phyloP scores from a whole-genome alignment of 1,140 invertebrate genomes.

The Drosophila truncata region DNA sequence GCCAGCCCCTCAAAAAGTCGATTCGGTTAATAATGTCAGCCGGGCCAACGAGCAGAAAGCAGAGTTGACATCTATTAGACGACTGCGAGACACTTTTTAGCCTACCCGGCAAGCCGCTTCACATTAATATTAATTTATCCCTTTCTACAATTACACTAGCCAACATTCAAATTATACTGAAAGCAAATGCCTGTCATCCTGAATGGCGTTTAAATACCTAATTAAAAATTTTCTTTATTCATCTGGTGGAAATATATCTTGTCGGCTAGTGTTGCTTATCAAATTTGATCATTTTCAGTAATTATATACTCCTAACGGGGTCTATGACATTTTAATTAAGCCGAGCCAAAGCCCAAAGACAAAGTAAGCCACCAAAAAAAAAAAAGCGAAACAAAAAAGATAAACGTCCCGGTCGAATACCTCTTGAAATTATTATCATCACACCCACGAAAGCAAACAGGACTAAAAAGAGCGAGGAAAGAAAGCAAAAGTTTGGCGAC shows the following conservation, averaged over 20 bases:
- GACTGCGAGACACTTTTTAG: conserved; percentile 51
- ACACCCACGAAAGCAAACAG: conserved; percentile 28
- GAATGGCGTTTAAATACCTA: not conserved
- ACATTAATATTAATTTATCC: conserved; percentile 79
- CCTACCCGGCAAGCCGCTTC: conserved; percentile 19
- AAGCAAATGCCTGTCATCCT: not conserved
- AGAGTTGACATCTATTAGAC: conserved; percentile 52
- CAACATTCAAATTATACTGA: not conserved
- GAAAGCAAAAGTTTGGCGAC: conserved; percentile 77
- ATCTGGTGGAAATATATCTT: not conserved
- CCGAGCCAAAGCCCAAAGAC: conserved; percentile 30
- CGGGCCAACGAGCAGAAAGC: conserved; percentile 41
- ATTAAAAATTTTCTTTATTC: not conserved
- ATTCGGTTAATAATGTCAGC: conserved; percentile 61
- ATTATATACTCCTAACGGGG: conserved; percentile 48
- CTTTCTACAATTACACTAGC: not conserved
- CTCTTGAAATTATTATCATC: conserved; percentile 63
- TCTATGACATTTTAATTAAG: conserved; percentile 73
- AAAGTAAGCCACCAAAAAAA: conserved; percentile 2
- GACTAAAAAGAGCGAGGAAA: conserved; percentile 32
- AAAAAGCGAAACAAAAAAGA: conserved; percentile 26
- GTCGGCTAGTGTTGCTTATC: conserved; percentile 40
- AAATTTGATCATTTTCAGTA: conserved; percentile 58
- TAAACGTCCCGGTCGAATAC: conserved; percentile 35
- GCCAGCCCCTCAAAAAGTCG: conserved; percentile 40